These are phyloP conservation scores for Chlorospingus flavigularis DNA, from an alignment of 2,797 vertebrate genomes.

Conservation along the genomic window DNA sequence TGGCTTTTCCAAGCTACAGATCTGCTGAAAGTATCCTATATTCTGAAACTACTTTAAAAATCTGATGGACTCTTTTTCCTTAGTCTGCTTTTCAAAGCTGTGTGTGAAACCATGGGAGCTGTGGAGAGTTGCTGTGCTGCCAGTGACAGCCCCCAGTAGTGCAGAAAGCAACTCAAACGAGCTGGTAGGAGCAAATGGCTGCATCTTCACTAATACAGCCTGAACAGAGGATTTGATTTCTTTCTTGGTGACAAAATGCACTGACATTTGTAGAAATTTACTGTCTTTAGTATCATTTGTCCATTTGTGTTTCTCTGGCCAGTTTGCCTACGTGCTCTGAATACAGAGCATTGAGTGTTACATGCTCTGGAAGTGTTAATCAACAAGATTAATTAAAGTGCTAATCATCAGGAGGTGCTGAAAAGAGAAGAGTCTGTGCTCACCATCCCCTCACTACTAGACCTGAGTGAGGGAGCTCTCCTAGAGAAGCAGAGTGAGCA, in stretches of 20 bases:
- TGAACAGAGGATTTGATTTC: background rate
- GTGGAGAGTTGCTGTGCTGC: rapidly evolving
- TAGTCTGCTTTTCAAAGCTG: background rate
- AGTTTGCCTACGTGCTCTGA: background rate
- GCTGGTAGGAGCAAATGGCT: background rate
- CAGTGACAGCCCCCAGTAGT: background rate
- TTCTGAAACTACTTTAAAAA: background rate
- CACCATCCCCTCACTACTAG: background rate
- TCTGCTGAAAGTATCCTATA: background rate
- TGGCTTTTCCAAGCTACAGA: background rate
- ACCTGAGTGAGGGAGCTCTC: background rate
- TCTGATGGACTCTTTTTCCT: background rate
- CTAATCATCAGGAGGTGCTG: background rate
- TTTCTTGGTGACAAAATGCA: background rate
- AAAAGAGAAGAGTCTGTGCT: background rate
- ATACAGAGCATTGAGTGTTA: background rate
- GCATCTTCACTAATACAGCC: background rate
- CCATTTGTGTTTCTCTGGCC: background rate
- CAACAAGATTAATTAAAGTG: constrained; percentile 14
- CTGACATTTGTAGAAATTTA: background rate
- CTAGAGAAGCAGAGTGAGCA: background rate
- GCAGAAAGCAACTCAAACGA: rapidly evolving
- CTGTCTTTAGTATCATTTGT: background rate
- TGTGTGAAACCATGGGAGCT: background rate
- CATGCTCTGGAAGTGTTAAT: constrained; percentile 8